Evolutionary conservation across 2,797 vertebrate genomes (phyloP), one percentile per base, ranked within the genome.

Genomic region (Lepus townsendii): DNA sequence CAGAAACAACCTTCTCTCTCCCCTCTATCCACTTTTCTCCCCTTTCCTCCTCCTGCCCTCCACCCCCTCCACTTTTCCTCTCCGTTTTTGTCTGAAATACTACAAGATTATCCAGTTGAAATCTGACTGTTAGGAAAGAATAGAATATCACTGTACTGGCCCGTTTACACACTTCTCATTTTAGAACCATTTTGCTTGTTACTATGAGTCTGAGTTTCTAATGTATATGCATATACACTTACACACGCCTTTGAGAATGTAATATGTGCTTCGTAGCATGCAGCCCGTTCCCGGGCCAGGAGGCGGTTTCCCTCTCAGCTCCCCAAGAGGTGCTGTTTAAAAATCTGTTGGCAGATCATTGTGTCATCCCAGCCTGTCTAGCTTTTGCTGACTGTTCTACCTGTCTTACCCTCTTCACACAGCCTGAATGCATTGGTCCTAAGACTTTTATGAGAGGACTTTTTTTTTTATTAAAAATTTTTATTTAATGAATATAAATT

Each of bases 391-490:
- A 30, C 32, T 24, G 10, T 77, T 80, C 76, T 65, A 62, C 35
- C 27, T 91, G 19, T 38, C 20, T 66, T 75, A 66, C 27, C 50
- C 72, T 84, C 75, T 66, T 69, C 30, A 79, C 13, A 50, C 47
- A 79, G 57, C 62, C 35, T 26, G 68, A 68, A 35, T 89, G 85
- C 79, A 89, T 91, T 87, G 77, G 87, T 72, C 38, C 14, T 26
- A 72, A 52, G 22, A 69, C 77, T 85, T 91, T 73, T 60, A 9
- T 57, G 20, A 87, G 35, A 90, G 27, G 72, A 75, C 62, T 13
- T 60, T 8, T 24, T 24, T 71, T 35, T 35, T 35, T 35, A 35
- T 35, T 35, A 35, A 35, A 35, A 35, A 35, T 4, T 35, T 35
- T 35, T 35, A 35, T 35, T 35, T 35, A 35, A 35, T 35, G 35